Evolutionary conservation across 2,888 invertebrate genomes (phyloP).

Genomic region (Perizoma flavofasciatum): DNA sequence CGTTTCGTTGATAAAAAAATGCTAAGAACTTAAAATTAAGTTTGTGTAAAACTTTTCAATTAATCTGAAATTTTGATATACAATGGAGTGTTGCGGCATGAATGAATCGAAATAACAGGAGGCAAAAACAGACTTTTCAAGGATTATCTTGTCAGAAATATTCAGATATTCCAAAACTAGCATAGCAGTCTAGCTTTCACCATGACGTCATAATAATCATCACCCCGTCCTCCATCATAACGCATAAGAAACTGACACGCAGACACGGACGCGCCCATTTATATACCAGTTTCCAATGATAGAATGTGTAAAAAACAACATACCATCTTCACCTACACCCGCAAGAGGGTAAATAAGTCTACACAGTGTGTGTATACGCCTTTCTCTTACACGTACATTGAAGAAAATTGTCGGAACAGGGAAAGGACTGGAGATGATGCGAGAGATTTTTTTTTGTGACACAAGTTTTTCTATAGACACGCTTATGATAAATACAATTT

Average conservation of each 20-base stretch:
- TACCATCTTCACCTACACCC: slow-evolving; percentile 66
- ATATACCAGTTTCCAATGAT: slow-evolving; percentile 74
- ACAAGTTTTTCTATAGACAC: background rate
- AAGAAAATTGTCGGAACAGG: slow-evolving; percentile 40
- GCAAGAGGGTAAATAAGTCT: slow-evolving; percentile 39
- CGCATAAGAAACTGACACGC: slow-evolving; percentile 67
- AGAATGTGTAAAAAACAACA: slow-evolving; percentile 63
- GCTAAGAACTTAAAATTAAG: too few relatives aligned
- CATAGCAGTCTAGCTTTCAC: slow-evolving; percentile 7
- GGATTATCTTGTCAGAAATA: too few relatives aligned
- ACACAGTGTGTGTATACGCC: slow-evolving; percentile 64
- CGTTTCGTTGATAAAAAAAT: too few relatives aligned
- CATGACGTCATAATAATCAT: slow-evolving; percentile 23
- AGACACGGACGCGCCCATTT: slow-evolving; percentile 55
- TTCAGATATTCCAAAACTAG: background rate
- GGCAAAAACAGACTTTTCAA: too few relatives aligned
- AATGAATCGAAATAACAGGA: too few relatives aligned
- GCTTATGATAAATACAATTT: background rate
- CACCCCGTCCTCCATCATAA: slow-evolving; percentile 23
- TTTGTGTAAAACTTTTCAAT: too few relatives aligned
- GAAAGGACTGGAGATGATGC: slow-evolving; percentile 48
- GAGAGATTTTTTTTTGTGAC: background rate
- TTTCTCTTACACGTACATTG: slow-evolving; percentile 70
- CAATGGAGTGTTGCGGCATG: too few relatives aligned
- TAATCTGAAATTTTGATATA: too few relatives aligned